Percentiles rank a stretch among this genome's conserved stretches.
These are phyloP conservation scores for Eulithis prunata DNA, from an alignment of 2,888 invertebrate species.

Conservation along the genomic window DNA sequence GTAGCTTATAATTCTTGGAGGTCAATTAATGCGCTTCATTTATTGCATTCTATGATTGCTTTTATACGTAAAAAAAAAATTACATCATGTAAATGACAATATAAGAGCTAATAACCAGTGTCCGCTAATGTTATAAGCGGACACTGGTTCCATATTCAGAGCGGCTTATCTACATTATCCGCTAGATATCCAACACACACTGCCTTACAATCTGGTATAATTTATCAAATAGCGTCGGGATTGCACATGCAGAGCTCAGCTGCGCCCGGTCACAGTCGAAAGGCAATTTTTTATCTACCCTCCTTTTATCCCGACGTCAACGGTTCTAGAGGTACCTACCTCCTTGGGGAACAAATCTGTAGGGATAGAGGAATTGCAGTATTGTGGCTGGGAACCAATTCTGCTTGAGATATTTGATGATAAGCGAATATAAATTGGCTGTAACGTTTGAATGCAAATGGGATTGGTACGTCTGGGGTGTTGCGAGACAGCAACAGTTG, in stretches of 20 bases:
- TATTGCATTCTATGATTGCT: too few species aligned
- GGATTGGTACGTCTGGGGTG: conserved; percentile 23
- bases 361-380: conserved; percentile 61
- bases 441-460: conserved; percentile 45
- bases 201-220: conserved; percentile 64
- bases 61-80: too few species aligned
- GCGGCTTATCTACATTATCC: conserved; percentile 8
- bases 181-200: conserved; percentile 14
- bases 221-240: conserved; percentile 75
- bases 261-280: conserved; percentile 64
- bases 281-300: conserved; percentile 75
- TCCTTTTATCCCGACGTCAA: conserved; percentile 58
- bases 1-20: too few species aligned
- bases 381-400: conserved; percentile 61
- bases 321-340: conserved; percentile 45
- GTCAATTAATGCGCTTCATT: too few species aligned
- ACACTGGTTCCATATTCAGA: too few species aligned
- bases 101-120: too few species aligned
- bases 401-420: conserved; percentile 58
- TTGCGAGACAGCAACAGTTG: conserved; percentile 20
- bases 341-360: conserved; percentile 68
- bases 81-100: too few species aligned
- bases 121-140: too few species aligned
- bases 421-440: conserved; percentile 53
- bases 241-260: conserved; percentile 79